These are phyloP conservation scores for Orchesella flavescens DNA, from an alignment of 2,888 invertebrate species.

Conservation along the genomic window DNA sequence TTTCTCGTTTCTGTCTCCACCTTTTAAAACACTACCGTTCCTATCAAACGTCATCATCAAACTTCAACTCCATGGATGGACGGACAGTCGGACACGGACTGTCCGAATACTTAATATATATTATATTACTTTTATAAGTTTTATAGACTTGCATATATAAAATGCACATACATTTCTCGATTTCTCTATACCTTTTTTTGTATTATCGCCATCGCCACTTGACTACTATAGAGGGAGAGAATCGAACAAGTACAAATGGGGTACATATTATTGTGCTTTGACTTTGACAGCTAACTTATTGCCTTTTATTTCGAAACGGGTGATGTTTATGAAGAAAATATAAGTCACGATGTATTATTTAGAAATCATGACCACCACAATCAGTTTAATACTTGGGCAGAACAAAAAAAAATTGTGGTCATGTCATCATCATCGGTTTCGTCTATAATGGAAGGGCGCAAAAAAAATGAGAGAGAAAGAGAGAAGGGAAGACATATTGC, in stretches of 20 bases:
- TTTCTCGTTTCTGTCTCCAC: constrained; percentile 1
- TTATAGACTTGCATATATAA: no score
- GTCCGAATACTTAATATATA: no score
- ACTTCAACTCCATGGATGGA: no score
- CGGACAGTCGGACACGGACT: no score
- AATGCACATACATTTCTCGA: no score
- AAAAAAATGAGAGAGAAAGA: not conserved
- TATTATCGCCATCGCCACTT: not conserved
- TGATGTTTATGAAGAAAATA: constrained; percentile 36
- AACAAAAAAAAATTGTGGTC: not conserved
- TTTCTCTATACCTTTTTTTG: no score
- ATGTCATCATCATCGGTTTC: not conserved
- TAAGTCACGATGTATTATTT: constrained; percentile 49
- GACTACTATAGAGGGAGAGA: no score
- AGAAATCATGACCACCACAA: constrained; percentile 55
- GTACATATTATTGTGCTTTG: constrained; percentile 15
- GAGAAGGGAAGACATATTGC: not conserved
- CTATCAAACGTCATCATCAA: constrained; percentile 21
- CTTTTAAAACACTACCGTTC: constrained; percentile 7
- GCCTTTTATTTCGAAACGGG: constrained; percentile 17
- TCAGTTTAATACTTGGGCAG: constrained; percentile 21
- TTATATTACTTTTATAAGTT: no score
- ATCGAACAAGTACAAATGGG: not conserved
- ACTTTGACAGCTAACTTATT: constrained; percentile 59
- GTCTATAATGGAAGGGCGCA: not conserved